phyloP scores from a whole-genome alignment of 2,797 vertebrate genomes.

The Rhinophrynus dorsalis region DNA sequence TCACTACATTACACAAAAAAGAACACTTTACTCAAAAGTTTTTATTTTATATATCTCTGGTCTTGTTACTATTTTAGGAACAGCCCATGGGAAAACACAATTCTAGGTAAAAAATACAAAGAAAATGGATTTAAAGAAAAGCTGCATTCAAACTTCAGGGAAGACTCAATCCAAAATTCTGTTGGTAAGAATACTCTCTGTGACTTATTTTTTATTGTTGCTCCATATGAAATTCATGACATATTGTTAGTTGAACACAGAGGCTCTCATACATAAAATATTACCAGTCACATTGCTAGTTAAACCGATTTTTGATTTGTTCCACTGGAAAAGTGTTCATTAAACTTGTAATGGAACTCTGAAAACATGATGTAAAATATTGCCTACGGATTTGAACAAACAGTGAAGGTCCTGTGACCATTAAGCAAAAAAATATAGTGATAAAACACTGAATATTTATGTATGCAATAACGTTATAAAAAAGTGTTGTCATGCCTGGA shows the following conservation, averaged over 20 bases:
- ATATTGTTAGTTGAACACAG: background rate
- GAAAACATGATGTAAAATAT: conserved; percentile 14
- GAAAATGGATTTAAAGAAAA: conserved; percentile 57
- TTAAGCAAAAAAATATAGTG: background rate
- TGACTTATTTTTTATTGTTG: conserved; percentile 14
- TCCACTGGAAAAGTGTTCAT: conserved; percentile 11
- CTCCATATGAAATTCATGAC: conserved; percentile 35
- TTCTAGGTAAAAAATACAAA: conserved; percentile 55
- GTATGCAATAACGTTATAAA: background rate
- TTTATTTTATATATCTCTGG: background rate
- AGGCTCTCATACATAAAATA: conserved; percentile 30
- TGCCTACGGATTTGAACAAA: conserved; percentile 5
- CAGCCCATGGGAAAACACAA: conserved; percentile 49
- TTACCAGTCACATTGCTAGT: conserved; percentile 22
- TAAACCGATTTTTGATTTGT: conserved; percentile 25
- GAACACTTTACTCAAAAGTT: too few species aligned
- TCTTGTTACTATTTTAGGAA: conserved; percentile 8
- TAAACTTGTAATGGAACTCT: conserved; percentile 14
- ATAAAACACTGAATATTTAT: conserved; percentile 12
- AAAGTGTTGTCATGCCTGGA: too few species aligned
- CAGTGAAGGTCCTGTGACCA: background rate
- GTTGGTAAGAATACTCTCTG: conserved; percentile 44
- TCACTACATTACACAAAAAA: too few species aligned
- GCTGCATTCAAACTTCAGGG: conserved; percentile 36
- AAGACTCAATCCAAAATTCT: conserved; percentile 45